Evolutionary conservation across 2,113 vertebrate species (phyloP).

Genomic region (Trematomus loennbergii): DNA sequence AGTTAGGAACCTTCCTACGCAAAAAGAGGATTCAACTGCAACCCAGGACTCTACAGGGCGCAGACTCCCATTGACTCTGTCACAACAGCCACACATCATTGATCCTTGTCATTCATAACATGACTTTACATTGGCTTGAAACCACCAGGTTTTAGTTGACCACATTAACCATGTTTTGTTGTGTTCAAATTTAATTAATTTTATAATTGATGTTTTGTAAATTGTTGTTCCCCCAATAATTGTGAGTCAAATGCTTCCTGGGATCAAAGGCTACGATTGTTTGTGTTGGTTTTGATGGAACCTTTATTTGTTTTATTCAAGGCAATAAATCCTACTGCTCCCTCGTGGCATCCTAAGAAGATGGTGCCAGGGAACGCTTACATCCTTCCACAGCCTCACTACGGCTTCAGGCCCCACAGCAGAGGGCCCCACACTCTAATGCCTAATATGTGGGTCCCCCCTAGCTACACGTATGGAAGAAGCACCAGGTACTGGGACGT

Average conservation of each 20-base stretch:
- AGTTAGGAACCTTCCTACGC: too few relatives aligned
- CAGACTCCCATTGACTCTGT: too few relatives aligned
- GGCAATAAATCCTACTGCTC: conserved; percentile 69
- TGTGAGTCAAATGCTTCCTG: background rate
- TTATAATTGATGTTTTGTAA: background rate
- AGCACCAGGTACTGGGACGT: conserved; percentile 74
- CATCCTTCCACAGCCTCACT: conserved; percentile 64
- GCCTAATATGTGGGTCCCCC: conserved; percentile 70
- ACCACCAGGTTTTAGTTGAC: background rate
- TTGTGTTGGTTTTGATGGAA: background rate
- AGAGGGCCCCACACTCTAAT: conserved; percentile 76
- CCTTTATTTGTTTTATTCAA: background rate
- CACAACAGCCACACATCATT: too few relatives aligned
- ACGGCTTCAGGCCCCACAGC: conserved; percentile 73
- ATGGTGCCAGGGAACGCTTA: conserved; percentile 35
- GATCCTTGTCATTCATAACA: too few relatives aligned
- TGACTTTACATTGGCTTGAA: too few relatives aligned
- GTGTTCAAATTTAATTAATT: background rate
- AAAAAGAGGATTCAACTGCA: too few relatives aligned
- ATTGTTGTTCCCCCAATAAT: background rate
- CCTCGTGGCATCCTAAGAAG: conserved; percentile 71
- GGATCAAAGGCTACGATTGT: background rate
- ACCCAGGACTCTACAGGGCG: too few relatives aligned
- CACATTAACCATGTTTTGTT: background rate
- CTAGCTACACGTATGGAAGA: conserved; percentile 56